Base-by-base conservation (phyloP, 2,888 invertebrate species). In the Monoplex corrugatus region DNA sequence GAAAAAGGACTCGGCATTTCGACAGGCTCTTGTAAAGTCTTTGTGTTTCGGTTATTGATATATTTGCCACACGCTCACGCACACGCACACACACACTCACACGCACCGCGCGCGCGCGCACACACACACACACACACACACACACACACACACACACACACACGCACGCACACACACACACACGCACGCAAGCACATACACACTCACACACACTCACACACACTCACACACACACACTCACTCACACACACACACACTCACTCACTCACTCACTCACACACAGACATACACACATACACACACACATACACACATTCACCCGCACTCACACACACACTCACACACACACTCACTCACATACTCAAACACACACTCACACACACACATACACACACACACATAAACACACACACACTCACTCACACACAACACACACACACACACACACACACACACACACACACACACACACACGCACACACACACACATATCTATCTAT, bases 401-500 rank as follows among this genome's bases (percentile, higher is more conserved):
- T n/a, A 28, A 19, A 63, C 63, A 63, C 63, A 28, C 63, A 63
- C 63, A 63, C 63, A 28, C 63, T 50, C 50, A 50, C 50, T 8
- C 16, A 16, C 16, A 13, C 50, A 50, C 8, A 13, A 16, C 8
- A 16, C 50, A 16, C 50, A 50, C 16, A 72, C 72, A 72, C 72
- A 16, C 72, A 72, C 72, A 32, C 32, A 16, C 72, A 72, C 32
- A 35, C 72, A 32, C 32, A 35, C n/a, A 72, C 72, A 35, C 72
- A 72, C 72, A 32, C 72, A 32, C 72, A 32, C 72, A 16, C 72
- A 32, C 72, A 35, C 72, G 35, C 72, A 72, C 72, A 6, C 72
- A 72, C 32, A 72, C n/a, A 72, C 72, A 72, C 72, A 72, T 35
- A 72, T n/a, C n/a, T n/a, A n/a, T n/a, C n/a, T n/a, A n/a, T n/a